These are phyloP conservation scores for Nasonia vitripennis DNA, from an alignment of 1,140 invertebrate species.

Conservation along the genomic window DNA sequence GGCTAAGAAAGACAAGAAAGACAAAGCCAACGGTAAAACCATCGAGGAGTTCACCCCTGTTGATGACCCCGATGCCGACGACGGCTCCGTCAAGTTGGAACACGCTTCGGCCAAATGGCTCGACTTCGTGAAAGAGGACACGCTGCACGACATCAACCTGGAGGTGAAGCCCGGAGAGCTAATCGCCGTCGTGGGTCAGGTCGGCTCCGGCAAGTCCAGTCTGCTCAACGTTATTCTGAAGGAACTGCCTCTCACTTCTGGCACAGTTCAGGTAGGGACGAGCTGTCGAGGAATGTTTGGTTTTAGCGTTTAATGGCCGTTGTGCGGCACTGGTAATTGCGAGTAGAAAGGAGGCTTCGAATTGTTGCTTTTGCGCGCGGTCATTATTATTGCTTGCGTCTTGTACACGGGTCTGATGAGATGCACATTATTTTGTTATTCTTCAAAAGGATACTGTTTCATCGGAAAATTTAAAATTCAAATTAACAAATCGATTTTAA, in stretches of 20 bases:
- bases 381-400: background rate
- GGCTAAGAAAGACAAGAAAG: background rate
- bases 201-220: conserved; percentile 86
- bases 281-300: background rate
- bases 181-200: conserved; percentile 85
- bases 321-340: background rate
- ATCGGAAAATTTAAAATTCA: too few relatives aligned
- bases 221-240: conserved; percentile 85
- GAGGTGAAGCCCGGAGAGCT: conserved; percentile 80
- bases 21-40: background rate
- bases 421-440: background rate
- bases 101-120: conserved; percentile 71
- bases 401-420: background rate
- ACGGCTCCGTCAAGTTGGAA: conserved; percentile 62
- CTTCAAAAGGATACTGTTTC: too few relatives aligned
- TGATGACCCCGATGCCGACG: conserved; percentile 33
- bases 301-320: background rate
- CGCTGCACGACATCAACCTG: conserved; percentile 76
- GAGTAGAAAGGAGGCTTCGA: background rate
- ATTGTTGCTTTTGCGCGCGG: background rate
- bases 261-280: conserved; percentile 67
- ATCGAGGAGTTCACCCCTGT: background rate
- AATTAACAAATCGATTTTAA: too few relatives aligned
- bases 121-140: conserved; percentile 65
- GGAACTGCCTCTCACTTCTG: conserved; percentile 80